Evolutionary conservation across 2,113 vertebrate genomes (phyloP).

Genomic region (Grammatotria lemairii): DNA sequence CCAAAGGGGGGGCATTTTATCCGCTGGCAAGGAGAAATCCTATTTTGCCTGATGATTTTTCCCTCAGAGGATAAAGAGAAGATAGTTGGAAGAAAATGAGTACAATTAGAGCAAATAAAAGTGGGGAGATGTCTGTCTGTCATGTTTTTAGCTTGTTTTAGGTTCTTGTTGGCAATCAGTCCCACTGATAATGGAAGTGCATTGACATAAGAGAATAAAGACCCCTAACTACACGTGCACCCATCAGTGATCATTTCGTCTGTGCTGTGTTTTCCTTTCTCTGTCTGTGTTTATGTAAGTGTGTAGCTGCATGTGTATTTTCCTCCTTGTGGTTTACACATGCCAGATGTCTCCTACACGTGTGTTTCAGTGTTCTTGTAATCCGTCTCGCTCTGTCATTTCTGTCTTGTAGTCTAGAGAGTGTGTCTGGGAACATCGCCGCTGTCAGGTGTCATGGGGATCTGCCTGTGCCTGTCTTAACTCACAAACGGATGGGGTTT

Average conservation of each 20-base stretch:
- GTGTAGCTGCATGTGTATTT: neutral
- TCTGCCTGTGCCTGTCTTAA: neutral
- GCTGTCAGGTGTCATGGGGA: neutral
- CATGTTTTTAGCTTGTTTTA: slow-evolving; percentile 14
- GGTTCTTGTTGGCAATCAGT: slow-evolving; percentile 20
- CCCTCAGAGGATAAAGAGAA: slow-evolving; percentile 24
- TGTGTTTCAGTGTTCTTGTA: neutral
- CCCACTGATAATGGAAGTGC: slow-evolving; percentile 18
- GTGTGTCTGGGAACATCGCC: neutral
- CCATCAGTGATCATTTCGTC: slow-evolving; percentile 24
- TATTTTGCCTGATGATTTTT: slow-evolving; percentile 27
- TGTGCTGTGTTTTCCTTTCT: neutral
- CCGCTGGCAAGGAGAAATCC: slow-evolving; percentile 16
- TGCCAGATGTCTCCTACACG: neutral
- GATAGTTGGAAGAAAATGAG: slow-evolving; percentile 15
- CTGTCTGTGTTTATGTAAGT: neutral
- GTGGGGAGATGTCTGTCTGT: neutral
- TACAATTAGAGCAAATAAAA: slow-evolving; percentile 25
- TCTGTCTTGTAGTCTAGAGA: neutral
- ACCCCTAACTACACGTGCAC: slow-evolving; percentile 2
- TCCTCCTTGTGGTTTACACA: neutral
- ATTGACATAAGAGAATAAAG: slow-evolving; percentile 29
- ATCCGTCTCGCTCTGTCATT: neutral
- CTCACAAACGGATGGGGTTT: neutral
- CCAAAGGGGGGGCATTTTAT: slow-evolving; percentile 32